Evolutionary conservation across 2,888 invertebrate genomes (phyloP).

Genomic region (Xanthia icteritia): DNA sequence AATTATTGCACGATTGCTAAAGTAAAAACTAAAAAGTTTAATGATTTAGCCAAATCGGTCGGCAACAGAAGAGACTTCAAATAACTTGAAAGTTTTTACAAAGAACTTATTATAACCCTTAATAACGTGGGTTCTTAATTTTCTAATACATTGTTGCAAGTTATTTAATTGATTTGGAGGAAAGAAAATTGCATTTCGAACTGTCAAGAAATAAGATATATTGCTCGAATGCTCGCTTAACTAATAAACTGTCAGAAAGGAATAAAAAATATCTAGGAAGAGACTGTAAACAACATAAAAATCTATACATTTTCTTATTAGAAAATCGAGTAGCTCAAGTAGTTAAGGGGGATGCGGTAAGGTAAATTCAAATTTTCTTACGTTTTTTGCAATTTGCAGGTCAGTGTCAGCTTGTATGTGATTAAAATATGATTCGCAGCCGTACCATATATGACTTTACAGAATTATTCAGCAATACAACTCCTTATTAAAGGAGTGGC

Average conservation of each 20-base stretch:
- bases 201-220: constrained; percentile 33
- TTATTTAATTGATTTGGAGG: constrained; percentile 16
- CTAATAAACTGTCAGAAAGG: not conserved
- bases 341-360: no score
- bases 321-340: not conserved
- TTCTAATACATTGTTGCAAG: constrained; percentile 45
- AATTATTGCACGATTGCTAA: constrained; percentile 36
- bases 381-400: not conserved
- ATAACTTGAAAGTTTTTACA: constrained; percentile 38
- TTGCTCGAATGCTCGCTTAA: not conserved
- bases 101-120: constrained; percentile 37
- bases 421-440: no score
- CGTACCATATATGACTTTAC: no score
- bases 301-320: not conserved
- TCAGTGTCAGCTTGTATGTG: no score
- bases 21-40: constrained; percentile 47
- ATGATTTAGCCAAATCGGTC: constrained; percentile 45
- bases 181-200: constrained; percentile 19
- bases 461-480: no score
- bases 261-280: not conserved
- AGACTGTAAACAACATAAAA: not conserved
- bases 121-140: constrained; percentile 30
- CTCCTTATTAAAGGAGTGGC: no score
- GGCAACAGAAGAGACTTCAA: constrained; percentile 37
- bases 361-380: not conserved